Conservation (phyloP, 2,888 invertebrate species). For the Eudemis profundana region DNA sequence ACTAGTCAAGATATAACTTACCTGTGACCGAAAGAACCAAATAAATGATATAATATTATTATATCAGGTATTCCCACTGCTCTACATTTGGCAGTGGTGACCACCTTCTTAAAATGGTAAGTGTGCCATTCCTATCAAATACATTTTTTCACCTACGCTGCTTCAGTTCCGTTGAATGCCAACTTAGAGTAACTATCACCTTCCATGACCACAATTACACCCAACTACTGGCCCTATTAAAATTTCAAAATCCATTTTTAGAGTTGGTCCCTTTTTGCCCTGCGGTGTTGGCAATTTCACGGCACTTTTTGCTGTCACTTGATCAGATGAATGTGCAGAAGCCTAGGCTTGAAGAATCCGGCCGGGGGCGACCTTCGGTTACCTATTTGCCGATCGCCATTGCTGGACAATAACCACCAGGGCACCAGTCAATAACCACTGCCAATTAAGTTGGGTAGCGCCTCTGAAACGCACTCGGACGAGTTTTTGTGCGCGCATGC, state of each 20-base stretch:
- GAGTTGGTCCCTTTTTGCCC: conserved; percentile 56
- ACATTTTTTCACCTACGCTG: too few species aligned
- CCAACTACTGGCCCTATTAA: conserved; percentile 55
- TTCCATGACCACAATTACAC: conserved; percentile 54
- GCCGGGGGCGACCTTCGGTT: conserved; percentile 66
- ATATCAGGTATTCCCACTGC: too few species aligned
- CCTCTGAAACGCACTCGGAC: conserved; percentile 70
- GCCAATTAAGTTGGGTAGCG: conserved; percentile 83
- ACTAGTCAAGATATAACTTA: too few species aligned
- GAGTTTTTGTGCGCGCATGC: conserved; percentile 72
- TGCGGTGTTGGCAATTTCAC: conserved; percentile 54
- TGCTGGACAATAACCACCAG: conserved; percentile 67
- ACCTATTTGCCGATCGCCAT: conserved; percentile 59
- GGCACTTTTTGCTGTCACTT: conserved; percentile 58
- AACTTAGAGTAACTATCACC: conserved; percentile 46
- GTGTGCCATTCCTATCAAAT: too few species aligned
- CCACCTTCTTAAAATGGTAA: too few species aligned
- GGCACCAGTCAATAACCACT: conserved; percentile 71
- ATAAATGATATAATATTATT: too few species aligned
- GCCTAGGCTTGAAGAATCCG: conserved; percentile 48
- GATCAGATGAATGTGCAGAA: conserved; percentile 51
- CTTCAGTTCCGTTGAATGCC: conserved; percentile 1
- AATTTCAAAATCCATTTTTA: conserved; percentile 66
- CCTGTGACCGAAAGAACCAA: too few species aligned
- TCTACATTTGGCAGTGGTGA: too few species aligned